Base-by-base conservation (phyloP, 2,797 vertebrate species). In the Furcifer pardalis region DNA sequence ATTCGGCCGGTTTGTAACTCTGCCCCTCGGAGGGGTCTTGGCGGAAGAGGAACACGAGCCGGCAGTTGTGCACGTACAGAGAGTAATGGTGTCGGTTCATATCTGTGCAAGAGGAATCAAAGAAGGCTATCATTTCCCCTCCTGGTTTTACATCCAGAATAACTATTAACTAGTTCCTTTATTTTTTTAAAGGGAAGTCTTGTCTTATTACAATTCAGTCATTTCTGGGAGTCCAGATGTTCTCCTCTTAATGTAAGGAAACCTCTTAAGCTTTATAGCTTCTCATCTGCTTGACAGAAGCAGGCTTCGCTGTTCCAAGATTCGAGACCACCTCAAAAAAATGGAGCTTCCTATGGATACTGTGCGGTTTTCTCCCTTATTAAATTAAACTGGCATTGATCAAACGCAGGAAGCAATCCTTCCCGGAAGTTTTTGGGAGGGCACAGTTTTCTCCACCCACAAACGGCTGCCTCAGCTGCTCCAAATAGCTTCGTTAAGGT, bases 1-100 rank as follows among this genome's bases (percentile, higher is more conserved):
- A 99, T 89, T 99, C 99, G 0, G 99, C 98, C 4, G 99, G 98
- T 90, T 96, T 98, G 93, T 98, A 99, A 19, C 95, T 96, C 87
- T 97, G 98, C 0, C 97, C 97, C 90, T 97, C 97, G 0, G 97
- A 94, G 1, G 98, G 97, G 1, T 99, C 98, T 92, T 99, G 98
- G 46, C 98, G 98, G 83, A 99, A 96, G 40, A 99, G 98, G 85
- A 99, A 97, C 30, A 98, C 96, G 1, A 99, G 96, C 12, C 97
- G 95, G 93, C 99, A 99, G 95, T 97, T 99, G 91, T 99, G 98
- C 35, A 99, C 95, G 0, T 98, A 99, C 6, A 99, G 96, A 0
- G 97, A 96, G 86, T 98, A 99, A 91, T 98, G 98, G 90, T 99
- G 99, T 75, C 98, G 96, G 95, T 97, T 99, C 98, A 98, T 98